Percentiles rank a stretch among this genome's conserved stretches.
phyloP scores from a whole-genome alignment of 2,797 vertebrate species.

The Spea hammondii region DNA sequence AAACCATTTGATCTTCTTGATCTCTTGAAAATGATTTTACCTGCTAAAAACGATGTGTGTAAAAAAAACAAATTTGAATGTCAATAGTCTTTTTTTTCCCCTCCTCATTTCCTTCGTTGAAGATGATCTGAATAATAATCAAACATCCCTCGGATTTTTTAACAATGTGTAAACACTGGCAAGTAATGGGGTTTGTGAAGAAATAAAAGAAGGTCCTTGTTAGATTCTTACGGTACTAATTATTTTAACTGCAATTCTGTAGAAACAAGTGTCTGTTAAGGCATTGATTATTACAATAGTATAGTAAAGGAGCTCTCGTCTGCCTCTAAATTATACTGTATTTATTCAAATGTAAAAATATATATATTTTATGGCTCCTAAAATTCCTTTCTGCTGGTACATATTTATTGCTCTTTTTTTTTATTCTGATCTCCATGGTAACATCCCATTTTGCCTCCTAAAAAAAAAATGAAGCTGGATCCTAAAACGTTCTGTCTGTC shows the following conservation, averaged over 20 bases:
- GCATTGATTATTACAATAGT: no score
- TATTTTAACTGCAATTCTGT: slow-evolving; percentile 27
- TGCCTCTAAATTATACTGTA: no score
- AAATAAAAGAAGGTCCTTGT: slow-evolving; percentile 4
- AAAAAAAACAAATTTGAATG: slow-evolving; percentile 34
- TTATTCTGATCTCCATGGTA: no score
- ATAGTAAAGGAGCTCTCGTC: no score
- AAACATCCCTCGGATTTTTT: slow-evolving; percentile 19
- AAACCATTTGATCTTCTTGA: slow-evolving; percentile 40
- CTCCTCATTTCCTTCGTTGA: slow-evolving; percentile 1
- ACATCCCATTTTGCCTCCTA: no score
- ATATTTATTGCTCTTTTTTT: no score
- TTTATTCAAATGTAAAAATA: no score
- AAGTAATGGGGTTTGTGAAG: slow-evolving; percentile 14
- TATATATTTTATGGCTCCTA: no score
- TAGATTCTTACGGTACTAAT: slow-evolving; percentile 21
- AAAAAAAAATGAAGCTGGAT: no score
- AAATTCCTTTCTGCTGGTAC: no score
- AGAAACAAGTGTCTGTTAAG: slow-evolving; percentile 19
- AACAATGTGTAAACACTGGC: slow-evolving; percentile 16
- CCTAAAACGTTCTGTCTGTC: no score
- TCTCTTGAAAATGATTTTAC: slow-evolving; percentile 38
- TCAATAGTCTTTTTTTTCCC: slow-evolving; percentile 34
- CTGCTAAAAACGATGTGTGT: slow-evolving; percentile 15
- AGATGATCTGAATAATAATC: slow-evolving; percentile 41